Evolutionary conservation across 2,797 vertebrate genomes (phyloP).

Genomic region (Mergus octosetaceus): DNA sequence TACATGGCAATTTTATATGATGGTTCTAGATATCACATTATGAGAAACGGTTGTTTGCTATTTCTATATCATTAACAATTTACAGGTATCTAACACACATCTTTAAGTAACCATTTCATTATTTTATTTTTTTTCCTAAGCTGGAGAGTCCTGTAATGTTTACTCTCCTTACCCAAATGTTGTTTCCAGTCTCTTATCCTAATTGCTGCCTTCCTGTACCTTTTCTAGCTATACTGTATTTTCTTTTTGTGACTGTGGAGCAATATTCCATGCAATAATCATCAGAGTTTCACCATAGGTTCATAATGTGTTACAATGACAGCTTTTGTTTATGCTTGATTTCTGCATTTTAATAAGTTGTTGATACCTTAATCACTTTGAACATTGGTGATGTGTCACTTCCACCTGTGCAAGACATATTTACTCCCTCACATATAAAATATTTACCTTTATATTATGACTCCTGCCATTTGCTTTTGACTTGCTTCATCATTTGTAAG

Average conservation of each 20-base stretch:
- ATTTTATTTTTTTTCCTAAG: not conserved
- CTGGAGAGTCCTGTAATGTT: not conserved
- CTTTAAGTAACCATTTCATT: not conserved
- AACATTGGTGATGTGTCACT: not conserved
- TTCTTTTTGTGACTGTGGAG: not conserved
- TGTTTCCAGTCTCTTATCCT: not conserved
- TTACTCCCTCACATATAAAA: not conserved
- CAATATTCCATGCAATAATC: not conserved
- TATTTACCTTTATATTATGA: not conserved
- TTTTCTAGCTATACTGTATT: not conserved
- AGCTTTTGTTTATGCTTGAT: not conserved
- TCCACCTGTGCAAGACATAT: not conserved
- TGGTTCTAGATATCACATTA: not conserved
- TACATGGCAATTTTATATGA: not conserved
- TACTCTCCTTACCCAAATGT: not conserved
- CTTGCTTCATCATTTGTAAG: not conserved
- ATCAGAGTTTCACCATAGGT: not conserved
- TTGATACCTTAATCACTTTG: not conserved
- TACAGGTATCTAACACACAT: not conserved
- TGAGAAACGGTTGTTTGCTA: not conserved
- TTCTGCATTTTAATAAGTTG: not conserved
- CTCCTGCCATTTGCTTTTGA: not conserved
- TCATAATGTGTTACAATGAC: not conserved
- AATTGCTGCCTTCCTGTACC: not conserved
- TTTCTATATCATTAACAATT: not conserved